Percentiles rank a stretch among this genome's conserved stretches.
phyloP scores from a whole-genome alignment of 2,113 vertebrate genomes.

The Gymnorhina tibicen region DNA sequence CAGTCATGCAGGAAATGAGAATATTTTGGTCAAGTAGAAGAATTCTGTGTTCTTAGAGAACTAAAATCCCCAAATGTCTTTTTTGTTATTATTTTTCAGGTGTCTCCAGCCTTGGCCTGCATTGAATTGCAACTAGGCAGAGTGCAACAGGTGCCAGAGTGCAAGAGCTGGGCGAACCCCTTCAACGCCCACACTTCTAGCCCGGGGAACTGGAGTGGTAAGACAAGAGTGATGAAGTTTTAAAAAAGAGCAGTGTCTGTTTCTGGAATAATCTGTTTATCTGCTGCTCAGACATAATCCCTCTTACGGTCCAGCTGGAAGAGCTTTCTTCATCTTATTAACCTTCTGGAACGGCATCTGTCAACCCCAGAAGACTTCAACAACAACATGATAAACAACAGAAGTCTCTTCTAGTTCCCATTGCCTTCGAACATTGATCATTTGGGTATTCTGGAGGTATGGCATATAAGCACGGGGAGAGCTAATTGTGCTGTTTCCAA shows the following conservation, averaged over 20 bases:
- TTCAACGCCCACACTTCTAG: not conserved
- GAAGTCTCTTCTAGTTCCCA: constrained; percentile 33
- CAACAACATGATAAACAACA: constrained; percentile 34
- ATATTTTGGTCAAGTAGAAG: not conserved
- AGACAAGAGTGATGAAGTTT: constrained; percentile 77
- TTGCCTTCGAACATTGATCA: not conserved
- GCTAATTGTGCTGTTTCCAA: not conserved
- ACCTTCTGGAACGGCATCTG: constrained; percentile 87
- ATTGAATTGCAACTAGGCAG: not conserved
- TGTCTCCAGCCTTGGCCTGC: not conserved
- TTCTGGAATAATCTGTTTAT: constrained; percentile 92
- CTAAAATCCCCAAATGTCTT: not conserved
- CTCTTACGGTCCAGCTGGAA: constrained; percentile 79
- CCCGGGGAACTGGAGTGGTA: not conserved
- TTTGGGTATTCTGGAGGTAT: not conserved
- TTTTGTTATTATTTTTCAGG: not conserved
- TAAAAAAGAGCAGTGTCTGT: constrained; percentile 70
- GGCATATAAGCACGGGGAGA: not conserved
- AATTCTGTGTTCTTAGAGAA: not conserved
- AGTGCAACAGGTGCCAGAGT: not conserved
- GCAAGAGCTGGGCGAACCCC: not conserved
- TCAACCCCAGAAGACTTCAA: constrained; percentile 57
- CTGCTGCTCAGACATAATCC: constrained; percentile 92
- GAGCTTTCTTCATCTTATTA: constrained; percentile 88
- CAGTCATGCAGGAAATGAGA: constrained; percentile 16